Conservation (phyloP, 2,888 invertebrate species). For the Perizoma affinitatum region DNA sequence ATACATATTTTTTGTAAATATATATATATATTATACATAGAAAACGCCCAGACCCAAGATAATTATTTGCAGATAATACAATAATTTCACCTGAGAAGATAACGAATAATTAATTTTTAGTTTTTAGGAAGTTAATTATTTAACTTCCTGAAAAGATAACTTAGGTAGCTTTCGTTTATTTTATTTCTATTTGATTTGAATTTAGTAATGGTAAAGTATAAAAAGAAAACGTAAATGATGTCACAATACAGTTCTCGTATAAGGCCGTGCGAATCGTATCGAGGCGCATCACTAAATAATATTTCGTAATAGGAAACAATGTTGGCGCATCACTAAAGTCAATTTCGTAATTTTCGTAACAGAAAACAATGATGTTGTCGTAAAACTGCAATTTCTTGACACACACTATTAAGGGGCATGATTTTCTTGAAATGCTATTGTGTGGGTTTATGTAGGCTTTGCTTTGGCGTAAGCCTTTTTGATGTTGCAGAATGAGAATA, state of each 20-base stretch:
- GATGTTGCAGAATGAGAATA: neutral
- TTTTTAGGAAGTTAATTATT: no score
- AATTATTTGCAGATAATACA: no score
- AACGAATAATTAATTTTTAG: no score
- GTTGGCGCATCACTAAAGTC: conserved; percentile 17
- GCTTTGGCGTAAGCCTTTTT: neutral
- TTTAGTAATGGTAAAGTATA: no score
- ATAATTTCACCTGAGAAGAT: no score
- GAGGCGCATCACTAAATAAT: conserved; percentile 14
- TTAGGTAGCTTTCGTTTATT: no score
- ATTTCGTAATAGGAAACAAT: conserved; percentile 31
- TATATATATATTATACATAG: no score
- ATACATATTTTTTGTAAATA: no score
- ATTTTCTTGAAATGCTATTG: conserved; percentile 29
- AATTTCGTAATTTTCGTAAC: conserved; percentile 25
- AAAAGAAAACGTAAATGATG: neutral
- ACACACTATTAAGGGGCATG: conserved; percentile 27
- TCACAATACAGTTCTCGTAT: conserved; percentile 8
- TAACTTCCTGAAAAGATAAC: no score
- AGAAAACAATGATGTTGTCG: conserved; percentile 33
- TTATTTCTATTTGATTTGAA: no score
- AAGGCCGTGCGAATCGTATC: conserved; percentile 32
- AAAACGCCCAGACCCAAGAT: no score
- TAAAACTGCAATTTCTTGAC: conserved; percentile 33
- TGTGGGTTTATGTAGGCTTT: conserved; percentile 5